Evolutionary conservation across 2,797 vertebrate genomes (phyloP), one percentile per base, ranked within the genome.

Genomic region (Heteromormyrus szaboi): DNA sequence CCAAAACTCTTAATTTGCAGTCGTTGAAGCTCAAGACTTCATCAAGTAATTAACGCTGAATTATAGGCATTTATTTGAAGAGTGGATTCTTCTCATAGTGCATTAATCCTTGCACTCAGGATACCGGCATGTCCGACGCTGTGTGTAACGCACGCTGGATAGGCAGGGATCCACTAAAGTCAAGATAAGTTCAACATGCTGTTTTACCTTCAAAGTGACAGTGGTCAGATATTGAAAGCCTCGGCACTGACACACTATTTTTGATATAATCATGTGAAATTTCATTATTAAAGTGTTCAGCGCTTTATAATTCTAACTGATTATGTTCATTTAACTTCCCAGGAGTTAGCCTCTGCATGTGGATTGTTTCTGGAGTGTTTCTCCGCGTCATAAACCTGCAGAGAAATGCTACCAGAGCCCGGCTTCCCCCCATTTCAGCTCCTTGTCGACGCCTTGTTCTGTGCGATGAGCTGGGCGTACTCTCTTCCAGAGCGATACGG

Each of bases 401-500:
- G 41, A n/a, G 41, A 44, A 8, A 46, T 11, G 19, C 17, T n/a
- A 9, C 17, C 7, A 19, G 1, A 6, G 17, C 6, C 17, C 54
- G 0, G 4, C 2, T 89, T 7, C 25, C 33, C 85, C 41, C 50
- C 46, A 2, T 33, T 29, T 88, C 41, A 37, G 72, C 33, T 12
- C 8, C 65, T 33, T 76, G 54, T 7, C 62, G 84, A 12, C 92
- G 89, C n/a, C 92, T 89, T 65, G 85, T 96, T 92, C 90, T 94
- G 95, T 44, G 46, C 85, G 90, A 98, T 95, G 14, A 96, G 90
- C 90, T 95, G 93, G 19, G 95, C 94, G 22, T 97, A 98, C 86
- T 96, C 94, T 88, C 86, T 93, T 83, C 96, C 96, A 44, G 96
- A 97, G 46, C 7, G 92, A 90, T 98, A 97, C 0, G 95, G 92